Conservation (phyloP, 1,140 invertebrate species). For the Temnothorax curvispinosus region DNA sequence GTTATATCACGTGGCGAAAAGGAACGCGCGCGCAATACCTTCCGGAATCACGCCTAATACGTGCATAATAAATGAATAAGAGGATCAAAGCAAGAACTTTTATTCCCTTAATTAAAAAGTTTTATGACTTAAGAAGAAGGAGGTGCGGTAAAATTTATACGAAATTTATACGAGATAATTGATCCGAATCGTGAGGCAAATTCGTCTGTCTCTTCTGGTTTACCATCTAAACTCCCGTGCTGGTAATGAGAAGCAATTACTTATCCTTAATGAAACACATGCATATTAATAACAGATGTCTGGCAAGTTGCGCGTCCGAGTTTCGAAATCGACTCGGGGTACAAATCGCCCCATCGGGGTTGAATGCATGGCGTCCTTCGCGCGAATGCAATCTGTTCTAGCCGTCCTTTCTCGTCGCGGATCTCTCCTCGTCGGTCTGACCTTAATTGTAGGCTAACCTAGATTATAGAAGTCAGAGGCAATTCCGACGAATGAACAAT, state of each 20-base stretch:
- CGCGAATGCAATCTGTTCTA: conserved; percentile 66
- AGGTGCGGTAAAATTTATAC: not conserved
- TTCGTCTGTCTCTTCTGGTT: not conserved
- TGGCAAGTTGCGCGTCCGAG: conserved; percentile 42
- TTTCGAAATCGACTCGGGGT: conserved; percentile 37
- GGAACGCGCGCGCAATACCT: not conserved
- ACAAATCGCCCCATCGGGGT: conserved; percentile 14
- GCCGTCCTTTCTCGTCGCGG: conserved; percentile 42
- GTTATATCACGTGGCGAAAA: conserved; percentile 21
- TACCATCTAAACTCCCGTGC: not conserved
- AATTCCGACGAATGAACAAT: conserved; percentile 66
- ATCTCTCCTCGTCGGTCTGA: conserved; percentile 59
- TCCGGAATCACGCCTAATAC: not conserved
- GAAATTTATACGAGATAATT: not conserved
- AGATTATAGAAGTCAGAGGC: conserved; percentile 71
- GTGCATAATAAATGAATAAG: not conserved
- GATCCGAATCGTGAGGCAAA: not conserved
- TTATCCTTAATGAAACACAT: conserved; percentile 29
- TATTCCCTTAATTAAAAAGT: not conserved
- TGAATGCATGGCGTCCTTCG: conserved; percentile 49
- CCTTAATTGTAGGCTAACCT: conserved; percentile 75
- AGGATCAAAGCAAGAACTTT: not conserved
- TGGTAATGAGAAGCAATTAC: conserved; percentile 22
- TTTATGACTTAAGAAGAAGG: not conserved
- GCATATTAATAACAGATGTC: conserved; percentile 41